phyloP scores from a whole-genome alignment of 2,888 invertebrate genomes.

The Stenolophus ochropezus region DNA sequence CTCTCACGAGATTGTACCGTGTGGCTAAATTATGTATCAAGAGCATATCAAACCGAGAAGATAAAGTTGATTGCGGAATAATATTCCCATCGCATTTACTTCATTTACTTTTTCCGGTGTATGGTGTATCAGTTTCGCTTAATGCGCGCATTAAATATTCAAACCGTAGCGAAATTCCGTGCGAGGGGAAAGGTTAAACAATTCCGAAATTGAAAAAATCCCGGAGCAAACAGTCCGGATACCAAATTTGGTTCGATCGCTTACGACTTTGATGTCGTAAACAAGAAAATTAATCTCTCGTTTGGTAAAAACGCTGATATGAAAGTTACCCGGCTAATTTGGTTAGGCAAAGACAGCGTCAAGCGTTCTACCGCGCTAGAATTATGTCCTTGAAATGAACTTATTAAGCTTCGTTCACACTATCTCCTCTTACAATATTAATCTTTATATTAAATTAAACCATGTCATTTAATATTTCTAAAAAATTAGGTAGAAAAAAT shows the following conservation, averaged over 20 bases:
- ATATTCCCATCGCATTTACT: background rate
- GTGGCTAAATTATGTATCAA: background rate
- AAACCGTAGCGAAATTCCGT: background rate
- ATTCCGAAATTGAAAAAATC: slow-evolving; percentile 20
- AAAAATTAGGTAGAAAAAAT: too few relatives aligned
- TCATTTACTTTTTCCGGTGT: background rate
- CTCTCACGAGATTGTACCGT: background rate
- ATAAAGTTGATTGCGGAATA: background rate
- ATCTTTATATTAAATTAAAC: too few relatives aligned
- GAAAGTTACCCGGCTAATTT: slow-evolving; percentile 33
- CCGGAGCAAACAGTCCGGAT: slow-evolving; percentile 7
- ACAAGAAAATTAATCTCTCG: slow-evolving; percentile 39
- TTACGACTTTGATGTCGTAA: slow-evolving; percentile 28
- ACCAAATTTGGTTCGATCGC: slow-evolving; percentile 39
- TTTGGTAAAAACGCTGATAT: slow-evolving; percentile 33
- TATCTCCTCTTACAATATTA: too few relatives aligned
- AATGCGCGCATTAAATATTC: slow-evolving; percentile 1
- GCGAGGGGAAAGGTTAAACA: slow-evolving; percentile 21
- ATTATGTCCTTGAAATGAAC: slow-evolving; percentile 17
- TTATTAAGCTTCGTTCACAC: too few relatives aligned
- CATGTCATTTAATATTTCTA: too few relatives aligned
- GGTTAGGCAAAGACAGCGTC: slow-evolving; percentile 29
- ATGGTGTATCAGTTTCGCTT: background rate
- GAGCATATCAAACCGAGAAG: background rate
- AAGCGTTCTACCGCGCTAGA: slow-evolving; percentile 8